phyloP scores from a whole-genome alignment of 2,888 invertebrate genomes.

The Dinocampus coccinellae region DNA sequence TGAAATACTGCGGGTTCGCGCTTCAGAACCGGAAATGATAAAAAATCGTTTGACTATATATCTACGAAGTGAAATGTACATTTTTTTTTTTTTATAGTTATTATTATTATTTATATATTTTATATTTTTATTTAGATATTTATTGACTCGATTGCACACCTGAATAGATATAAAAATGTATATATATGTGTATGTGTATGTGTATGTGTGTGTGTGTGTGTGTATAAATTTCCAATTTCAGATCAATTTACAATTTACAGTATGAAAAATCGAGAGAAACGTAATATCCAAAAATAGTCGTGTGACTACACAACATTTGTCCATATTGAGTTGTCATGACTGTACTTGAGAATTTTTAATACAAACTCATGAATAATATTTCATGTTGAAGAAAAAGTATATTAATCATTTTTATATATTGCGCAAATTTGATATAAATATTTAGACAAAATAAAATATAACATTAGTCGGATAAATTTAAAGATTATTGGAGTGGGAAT shows the following conservation, averaged over 20 bases:
- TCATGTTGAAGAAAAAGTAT: not conserved
- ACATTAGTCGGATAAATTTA: not conserved
- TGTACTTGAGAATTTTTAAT: not conserved
- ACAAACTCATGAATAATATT: not conserved
- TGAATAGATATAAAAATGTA: no score
- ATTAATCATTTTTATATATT: slow-evolving; percentile 2
- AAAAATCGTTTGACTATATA: slow-evolving; percentile 26
- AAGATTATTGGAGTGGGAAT: not conserved
- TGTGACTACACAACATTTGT: slow-evolving; percentile 22
- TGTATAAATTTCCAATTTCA: no score
- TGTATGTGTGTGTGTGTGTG: no score
- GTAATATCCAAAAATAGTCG: slow-evolving; percentile 32
- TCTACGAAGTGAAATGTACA: not conserved
- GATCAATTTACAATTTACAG: slow-evolving; percentile 15
- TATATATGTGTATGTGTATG: no score
- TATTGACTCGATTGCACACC: not conserved
- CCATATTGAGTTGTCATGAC: slow-evolving; percentile 13
- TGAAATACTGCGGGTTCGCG: slow-evolving; percentile 28
- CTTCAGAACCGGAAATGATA: slow-evolving; percentile 34
- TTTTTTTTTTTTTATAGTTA: slow-evolving; percentile 7
- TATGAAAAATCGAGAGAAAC: slow-evolving; percentile 1
- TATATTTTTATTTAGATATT: not conserved
- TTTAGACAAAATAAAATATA: not conserved
- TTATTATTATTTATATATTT: not conserved
- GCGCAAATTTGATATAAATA: not conserved